phyloP scores from a whole-genome alignment of 2,888 invertebrate genomes.

The Tetrapedia diversipes region DNA sequence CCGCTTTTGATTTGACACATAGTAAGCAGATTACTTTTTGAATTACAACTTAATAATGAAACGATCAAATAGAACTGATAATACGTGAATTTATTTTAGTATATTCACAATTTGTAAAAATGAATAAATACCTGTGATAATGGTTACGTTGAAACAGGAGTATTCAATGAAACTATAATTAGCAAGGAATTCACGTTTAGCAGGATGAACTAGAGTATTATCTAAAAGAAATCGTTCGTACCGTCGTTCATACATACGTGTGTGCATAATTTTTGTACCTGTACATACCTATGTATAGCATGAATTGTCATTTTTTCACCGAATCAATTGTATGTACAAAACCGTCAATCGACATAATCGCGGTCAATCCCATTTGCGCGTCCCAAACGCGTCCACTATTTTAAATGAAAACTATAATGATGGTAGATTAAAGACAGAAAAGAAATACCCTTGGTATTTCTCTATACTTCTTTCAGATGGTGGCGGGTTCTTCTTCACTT shows the following conservation, averaged over 20 bases:
- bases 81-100: background rate
- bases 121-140: background rate
- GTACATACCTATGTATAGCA: too few relatives aligned
- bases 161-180: background rate
- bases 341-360: too few relatives aligned
- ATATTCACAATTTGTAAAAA: background rate
- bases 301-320: too few relatives aligned
- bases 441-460: slow-evolving; percentile 74
- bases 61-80: background rate
- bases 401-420: background rate
- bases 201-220: too few relatives aligned
- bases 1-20: background rate
- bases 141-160: too few relatives aligned
- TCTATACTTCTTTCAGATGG: slow-evolving; percentile 80
- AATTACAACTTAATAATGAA: background rate
- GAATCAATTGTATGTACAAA: too few relatives aligned
- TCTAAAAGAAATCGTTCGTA: too few relatives aligned
- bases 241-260: too few relatives aligned
- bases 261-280: too few relatives aligned
- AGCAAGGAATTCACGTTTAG: too few relatives aligned
- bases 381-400: too few relatives aligned
- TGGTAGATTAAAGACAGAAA: slow-evolving; percentile 32
- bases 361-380: too few relatives aligned
- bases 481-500: slow-evolving; percentile 76
- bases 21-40: background rate